Conservation (phyloP, 2,888 invertebrate species). For the Drosophila differens region DNA sequence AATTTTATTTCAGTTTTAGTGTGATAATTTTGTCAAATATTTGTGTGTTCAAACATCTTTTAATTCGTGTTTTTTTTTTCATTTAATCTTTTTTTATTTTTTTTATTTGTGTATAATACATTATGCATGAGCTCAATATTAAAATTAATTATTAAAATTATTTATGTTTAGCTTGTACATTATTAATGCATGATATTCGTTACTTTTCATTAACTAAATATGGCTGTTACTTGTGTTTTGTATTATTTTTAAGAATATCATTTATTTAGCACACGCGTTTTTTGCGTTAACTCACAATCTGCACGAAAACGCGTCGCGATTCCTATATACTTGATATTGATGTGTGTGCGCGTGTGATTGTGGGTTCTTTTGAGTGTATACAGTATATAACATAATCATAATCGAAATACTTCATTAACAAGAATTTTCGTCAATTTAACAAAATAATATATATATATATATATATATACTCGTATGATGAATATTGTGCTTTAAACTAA, state of each 20-base stretch:
- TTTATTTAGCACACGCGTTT: conserved; percentile 19
- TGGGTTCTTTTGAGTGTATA: conserved; percentile 6
- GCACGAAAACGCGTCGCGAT: conserved; percentile 19
- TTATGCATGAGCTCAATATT: conserved; percentile 58
- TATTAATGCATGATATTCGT: conserved; percentile 70
- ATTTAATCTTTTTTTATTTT: not conserved
- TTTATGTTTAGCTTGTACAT: conserved; percentile 73
- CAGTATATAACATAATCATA: conserved; percentile 53
- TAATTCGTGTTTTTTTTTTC: conserved; percentile 1
- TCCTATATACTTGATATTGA: conserved; percentile 33
- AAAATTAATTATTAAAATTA: conserved; percentile 55
- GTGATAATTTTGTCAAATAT: conserved; percentile 6
- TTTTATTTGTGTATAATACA: conserved; percentile 68
- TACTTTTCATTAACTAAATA: conserved; percentile 76
- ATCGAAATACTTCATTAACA: conserved; percentile 76
- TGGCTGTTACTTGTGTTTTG: conserved; percentile 64
- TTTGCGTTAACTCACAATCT: conserved; percentile 21
- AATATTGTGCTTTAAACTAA: conserved; percentile 29
- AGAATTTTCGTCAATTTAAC: conserved; percentile 71
- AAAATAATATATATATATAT: conserved; percentile 49
- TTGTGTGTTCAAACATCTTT: conserved; percentile 22
- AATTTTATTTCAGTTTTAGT: conserved; percentile 44
- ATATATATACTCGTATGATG: conserved; percentile 22
- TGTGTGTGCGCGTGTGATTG: conserved; percentile 23
- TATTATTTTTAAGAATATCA: conserved; percentile 17